Conservation (phyloP, 2,797 vertebrate species). For the Onychomys torridus region DNA sequence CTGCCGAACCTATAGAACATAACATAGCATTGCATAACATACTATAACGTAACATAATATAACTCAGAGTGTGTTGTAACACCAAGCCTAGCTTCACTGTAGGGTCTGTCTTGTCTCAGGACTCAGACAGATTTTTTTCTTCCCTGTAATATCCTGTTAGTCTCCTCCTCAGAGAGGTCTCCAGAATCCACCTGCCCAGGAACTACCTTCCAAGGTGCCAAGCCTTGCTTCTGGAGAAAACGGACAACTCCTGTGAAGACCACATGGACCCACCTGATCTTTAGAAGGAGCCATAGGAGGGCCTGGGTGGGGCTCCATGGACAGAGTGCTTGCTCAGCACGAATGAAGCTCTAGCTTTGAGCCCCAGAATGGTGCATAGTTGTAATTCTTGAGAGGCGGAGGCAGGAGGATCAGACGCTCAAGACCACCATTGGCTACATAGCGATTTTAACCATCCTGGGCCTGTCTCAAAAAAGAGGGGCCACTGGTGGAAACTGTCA, state of each 20-base stretch:
- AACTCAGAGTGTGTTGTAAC: neutral
- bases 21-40: neutral
- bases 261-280: neutral
- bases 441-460: neutral
- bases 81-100: neutral
- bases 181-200: neutral
- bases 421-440: neutral
- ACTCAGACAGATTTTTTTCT: neutral
- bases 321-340: neutral
- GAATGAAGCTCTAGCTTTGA: neutral
- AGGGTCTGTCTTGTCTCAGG: neutral
- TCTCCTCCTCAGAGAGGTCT: neutral
- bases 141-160: neutral
- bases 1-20: slow-evolving; percentile 88
- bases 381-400: neutral
- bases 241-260: neutral
- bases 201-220: neutral
- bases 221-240: neutral
- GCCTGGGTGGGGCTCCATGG: neutral
- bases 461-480: neutral
- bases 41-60: neutral
- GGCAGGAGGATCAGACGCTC: neutral
- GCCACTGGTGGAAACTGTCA: neutral
- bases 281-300: neutral
- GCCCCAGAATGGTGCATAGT: neutral